Base-by-base conservation (phyloP, 2,888 invertebrate species). In the Aphodius sticticus region DNA sequence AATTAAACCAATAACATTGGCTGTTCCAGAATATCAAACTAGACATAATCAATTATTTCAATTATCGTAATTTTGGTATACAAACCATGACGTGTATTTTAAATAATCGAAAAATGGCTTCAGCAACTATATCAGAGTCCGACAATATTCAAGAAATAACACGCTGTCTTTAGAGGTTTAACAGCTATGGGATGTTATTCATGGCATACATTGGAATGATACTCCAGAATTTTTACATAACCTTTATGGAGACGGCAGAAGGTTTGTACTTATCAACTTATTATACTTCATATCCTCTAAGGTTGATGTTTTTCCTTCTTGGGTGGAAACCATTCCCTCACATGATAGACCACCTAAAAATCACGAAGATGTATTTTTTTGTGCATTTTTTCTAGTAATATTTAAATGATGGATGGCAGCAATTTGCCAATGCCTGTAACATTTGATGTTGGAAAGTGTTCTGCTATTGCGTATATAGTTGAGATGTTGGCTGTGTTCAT, bases 261-360 rank as follows among this genome's bases (percentile, higher is more conserved):
- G n/a, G n/a, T n/a, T n/a, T n/a, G n/a, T n/a, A n/a, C n/a, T n/a
- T n/a, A n/a, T n/a, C n/a, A n/a, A n/a, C n/a, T n/a, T n/a, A n/a
- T n/a, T n/a, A n/a, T n/a, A n/a, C n/a, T n/a, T n/a, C n/a, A n/a
- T n/a, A n/a, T n/a, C n/a, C n/a, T n/a, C n/a, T n/a, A n/a, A 81
- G 83, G 72, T 83, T 85, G 16, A 84, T 85, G 83, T 77, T 78
- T n/a, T 83, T 80, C 70, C 69, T 77, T 9, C 77, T 76, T 69
- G 81, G 81, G n/a, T 77, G 78, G n/a, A 70, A 77, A 16, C 76
- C 80, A 7, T 83, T 83, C 69, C 35, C 79, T 12, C 69, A 71
- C 69, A 81, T 80, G 76, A 53, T 82, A 69, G 70, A 76, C n/a
- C 72, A 79, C 53, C 15, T 82, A 70, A 16, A 77, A 78, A 74